phyloP scores from a whole-genome alignment of 2,888 invertebrate species.

The Agrochola litura region DNA sequence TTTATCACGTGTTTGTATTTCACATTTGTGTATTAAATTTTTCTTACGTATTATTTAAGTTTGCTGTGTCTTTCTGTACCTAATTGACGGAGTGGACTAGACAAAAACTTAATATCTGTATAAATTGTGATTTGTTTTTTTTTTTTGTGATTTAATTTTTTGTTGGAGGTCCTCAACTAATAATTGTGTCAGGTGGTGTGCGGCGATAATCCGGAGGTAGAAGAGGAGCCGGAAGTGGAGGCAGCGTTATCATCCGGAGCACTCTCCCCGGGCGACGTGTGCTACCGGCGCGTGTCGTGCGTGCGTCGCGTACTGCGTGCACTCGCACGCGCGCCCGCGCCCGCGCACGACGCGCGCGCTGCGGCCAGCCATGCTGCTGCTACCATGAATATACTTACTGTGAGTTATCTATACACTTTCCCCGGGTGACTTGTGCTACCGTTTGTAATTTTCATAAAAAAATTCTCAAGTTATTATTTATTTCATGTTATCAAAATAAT shows the following conservation, averaged over 20 bases:
- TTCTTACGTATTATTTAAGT: too few relatives aligned
- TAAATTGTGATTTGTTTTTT: background rate
- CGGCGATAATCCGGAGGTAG: conserved; percentile 66
- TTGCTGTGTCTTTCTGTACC: background rate
- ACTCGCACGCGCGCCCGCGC: conserved; percentile 69
- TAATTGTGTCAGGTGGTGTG: conserved; percentile 71
- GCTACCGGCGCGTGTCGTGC: conserved; percentile 82
- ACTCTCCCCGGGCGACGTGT: conserved; percentile 81
- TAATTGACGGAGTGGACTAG: background rate
- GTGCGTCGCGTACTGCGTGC: conserved; percentile 75
- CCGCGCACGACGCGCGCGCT: conserved; percentile 58
- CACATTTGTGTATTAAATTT: too few relatives aligned
- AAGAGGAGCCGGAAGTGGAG: conserved; percentile 74
- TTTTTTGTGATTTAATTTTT: background rate
- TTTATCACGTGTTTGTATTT: too few relatives aligned
- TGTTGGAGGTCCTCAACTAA: background rate
- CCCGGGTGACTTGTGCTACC: background rate
- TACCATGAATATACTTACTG: conserved; percentile 63
- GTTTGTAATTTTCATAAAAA: too few relatives aligned
- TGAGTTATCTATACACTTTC: conserved; percentile 14
- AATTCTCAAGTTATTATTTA: too few relatives aligned
- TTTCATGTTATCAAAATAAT: too few relatives aligned
- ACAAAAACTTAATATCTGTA: background rate
- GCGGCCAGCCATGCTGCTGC: conserved; percentile 49
- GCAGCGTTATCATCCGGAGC: conserved; percentile 77